phyloP scores from a whole-genome alignment of 2,888 invertebrate species.

The Polia nebulosa region DNA sequence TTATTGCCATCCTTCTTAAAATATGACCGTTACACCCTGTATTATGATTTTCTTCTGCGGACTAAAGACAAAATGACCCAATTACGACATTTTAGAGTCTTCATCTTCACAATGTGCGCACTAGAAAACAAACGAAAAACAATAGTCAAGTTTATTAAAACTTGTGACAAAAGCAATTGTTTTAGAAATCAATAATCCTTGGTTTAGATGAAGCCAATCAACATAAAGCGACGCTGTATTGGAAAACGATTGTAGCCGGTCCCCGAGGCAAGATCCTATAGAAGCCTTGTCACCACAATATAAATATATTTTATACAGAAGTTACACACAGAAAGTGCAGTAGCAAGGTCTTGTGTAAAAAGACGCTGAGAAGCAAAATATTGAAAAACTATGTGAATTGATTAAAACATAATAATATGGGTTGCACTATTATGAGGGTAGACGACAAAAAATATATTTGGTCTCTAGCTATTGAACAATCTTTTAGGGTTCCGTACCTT shows the following conservation, averaged over 20 bases:
- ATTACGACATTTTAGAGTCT: too few species aligned
- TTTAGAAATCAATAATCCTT: constrained; percentile 53
- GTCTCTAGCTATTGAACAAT: too few species aligned
- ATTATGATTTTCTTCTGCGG: too few species aligned
- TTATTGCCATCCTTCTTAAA: too few species aligned
- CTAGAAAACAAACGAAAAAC: constrained; percentile 17
- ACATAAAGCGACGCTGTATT: constrained; percentile 50
- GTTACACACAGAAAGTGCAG: constrained; percentile 4
- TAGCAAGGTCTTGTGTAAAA: neutral
- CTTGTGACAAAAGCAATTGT: constrained; percentile 46
- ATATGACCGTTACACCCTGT: too few species aligned
- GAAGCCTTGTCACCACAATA: constrained; percentile 1
- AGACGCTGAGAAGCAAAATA: neutral
- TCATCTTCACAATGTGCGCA: too few species aligned
- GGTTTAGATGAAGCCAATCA: constrained; percentile 53
- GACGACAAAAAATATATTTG: too few species aligned
- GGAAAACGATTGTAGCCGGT: constrained; percentile 55
- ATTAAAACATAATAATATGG: neutral
- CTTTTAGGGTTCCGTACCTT: too few species aligned
- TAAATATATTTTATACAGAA: constrained; percentile 42
- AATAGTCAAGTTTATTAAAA: constrained; percentile 40
- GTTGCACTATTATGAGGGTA: neutral
- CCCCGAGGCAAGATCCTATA: constrained; percentile 18
- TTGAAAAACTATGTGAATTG: neutral
- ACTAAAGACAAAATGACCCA: too few species aligned